These are phyloP conservation scores for Bombus pascuorum DNA, from an alignment of 1,140 invertebrate species.

Conservation along the genomic window DNA sequence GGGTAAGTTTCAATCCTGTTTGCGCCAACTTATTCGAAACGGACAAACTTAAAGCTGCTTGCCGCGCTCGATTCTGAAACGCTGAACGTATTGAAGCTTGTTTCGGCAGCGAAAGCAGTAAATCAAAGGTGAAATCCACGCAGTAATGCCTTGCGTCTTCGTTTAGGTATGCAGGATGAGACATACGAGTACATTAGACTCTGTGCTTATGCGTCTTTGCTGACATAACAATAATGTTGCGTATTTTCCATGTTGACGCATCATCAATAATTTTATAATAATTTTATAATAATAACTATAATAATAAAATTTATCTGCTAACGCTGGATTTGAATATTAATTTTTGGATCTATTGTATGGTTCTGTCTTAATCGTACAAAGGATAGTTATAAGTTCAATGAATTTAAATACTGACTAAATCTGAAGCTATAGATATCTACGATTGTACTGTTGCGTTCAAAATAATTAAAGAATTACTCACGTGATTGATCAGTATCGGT, in stretches of 20 bases:
- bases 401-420: background rate
- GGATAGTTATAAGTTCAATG: background rate
- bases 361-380: background rate
- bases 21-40: background rate
- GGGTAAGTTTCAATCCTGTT: slow-evolving; percentile 59
- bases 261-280: background rate
- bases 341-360: background rate
- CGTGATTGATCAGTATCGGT: background rate
- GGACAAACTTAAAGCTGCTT: background rate
- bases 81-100: background rate
- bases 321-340: background rate
- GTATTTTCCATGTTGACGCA: background rate
- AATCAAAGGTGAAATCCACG: slow-evolving; percentile 3
- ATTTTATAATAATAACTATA: background rate
- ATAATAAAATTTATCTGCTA: background rate
- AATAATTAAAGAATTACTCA: background rate
- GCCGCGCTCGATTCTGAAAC: too few species aligned
- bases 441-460: background rate
- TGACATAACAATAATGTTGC: slow-evolving; percentile 26
- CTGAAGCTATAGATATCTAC: background rate
- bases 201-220: background rate
- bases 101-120: background rate
- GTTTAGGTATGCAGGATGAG: slow-evolving; percentile 44
- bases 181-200: slow-evolving; percentile 12
- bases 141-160: slow-evolving; percentile 29